A percentile compares a stretch with the other conserved stretches of the same genome.
Conservation (phyloP, 2,888 invertebrate genomes). For the Mechanitis messenoides region DNA sequence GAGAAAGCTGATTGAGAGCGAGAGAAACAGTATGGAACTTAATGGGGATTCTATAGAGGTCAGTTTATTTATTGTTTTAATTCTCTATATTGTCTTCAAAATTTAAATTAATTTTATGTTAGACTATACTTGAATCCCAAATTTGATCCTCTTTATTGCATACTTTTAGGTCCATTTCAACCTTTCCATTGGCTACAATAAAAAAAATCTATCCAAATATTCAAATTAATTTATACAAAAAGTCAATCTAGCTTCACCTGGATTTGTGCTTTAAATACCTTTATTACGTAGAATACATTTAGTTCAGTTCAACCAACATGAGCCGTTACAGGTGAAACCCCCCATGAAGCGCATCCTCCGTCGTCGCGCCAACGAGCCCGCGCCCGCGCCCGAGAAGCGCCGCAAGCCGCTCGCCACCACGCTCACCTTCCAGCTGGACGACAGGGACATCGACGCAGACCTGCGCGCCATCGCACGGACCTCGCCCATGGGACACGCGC, state of each 20-base stretch:
- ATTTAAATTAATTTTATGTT: no score
- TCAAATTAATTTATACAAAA: no score
- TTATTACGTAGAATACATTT: no score
- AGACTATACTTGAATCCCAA: no score
- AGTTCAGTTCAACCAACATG: no score
- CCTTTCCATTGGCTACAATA: no score
- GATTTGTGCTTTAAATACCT: no score
- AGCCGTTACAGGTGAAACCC: conserved; percentile 83
- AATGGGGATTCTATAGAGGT: conserved; percentile 92
- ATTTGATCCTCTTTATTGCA: no score
- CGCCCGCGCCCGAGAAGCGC: conserved; percentile 91
- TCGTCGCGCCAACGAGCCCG: conserved; percentile 94
- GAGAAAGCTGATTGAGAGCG: conserved; percentile 90
- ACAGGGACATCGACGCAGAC: conserved; percentile 92
- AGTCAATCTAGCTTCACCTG: no score
- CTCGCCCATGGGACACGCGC: conserved; percentile 39
- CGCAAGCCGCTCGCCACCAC: conserved; percentile 89
- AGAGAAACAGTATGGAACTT: conserved; percentile 91
- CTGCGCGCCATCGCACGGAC: conserved; percentile 84
- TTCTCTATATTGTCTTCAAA: neutral
- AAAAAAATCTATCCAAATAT: no score
- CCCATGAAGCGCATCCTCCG: conserved; percentile 96
- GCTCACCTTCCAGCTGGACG: conserved; percentile 91
- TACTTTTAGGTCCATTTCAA: no score
- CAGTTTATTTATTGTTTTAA: conserved; percentile 14